These are phyloP conservation scores for Crotalus adamanteus DNA, from an alignment of 2,797 vertebrate species.

Conservation along the genomic window DNA sequence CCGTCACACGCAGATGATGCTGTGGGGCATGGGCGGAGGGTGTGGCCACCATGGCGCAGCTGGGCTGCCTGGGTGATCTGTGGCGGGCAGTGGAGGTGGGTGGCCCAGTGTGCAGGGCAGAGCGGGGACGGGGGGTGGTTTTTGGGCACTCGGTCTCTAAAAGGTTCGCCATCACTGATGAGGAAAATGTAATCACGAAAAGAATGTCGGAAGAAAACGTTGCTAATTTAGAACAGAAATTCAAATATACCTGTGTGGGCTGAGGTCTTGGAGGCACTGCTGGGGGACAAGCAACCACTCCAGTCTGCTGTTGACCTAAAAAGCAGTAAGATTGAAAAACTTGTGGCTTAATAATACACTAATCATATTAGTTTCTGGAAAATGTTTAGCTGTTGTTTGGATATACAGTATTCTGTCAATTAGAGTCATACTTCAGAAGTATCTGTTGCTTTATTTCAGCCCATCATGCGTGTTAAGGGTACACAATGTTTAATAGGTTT, in stretches of 20 bases:
- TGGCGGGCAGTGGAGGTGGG: too few relatives aligned
- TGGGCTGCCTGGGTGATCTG: too few relatives aligned
- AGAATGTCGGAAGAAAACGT: not conserved
- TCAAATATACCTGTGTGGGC: slow-evolving; percentile 84
- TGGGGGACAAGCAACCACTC: slow-evolving; percentile 87
- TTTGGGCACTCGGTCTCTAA: too few relatives aligned
- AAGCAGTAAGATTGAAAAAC: not conserved
- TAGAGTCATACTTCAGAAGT: not conserved
- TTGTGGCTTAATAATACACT: not conserved
- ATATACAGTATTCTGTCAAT: not conserved
- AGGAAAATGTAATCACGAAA: not conserved
- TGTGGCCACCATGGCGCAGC: too few relatives aligned
- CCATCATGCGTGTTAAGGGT: not conserved
- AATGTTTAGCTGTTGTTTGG: not conserved
- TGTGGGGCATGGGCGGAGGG: too few relatives aligned
- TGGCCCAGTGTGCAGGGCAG: too few relatives aligned
- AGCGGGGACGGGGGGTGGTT: too few relatives aligned
- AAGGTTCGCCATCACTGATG: too few relatives aligned
- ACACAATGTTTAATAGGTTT: not conserved
- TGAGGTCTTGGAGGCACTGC: slow-evolving; percentile 96
- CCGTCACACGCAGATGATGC: too few relatives aligned
- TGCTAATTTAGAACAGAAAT: not conserved
- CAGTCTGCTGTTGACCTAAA: slow-evolving; percentile 82
- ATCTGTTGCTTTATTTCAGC: not conserved
- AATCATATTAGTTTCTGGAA: not conserved